Base-by-base conservation (phyloP, 2,113 vertebrate genomes). In the Condylura cristata region DNA sequence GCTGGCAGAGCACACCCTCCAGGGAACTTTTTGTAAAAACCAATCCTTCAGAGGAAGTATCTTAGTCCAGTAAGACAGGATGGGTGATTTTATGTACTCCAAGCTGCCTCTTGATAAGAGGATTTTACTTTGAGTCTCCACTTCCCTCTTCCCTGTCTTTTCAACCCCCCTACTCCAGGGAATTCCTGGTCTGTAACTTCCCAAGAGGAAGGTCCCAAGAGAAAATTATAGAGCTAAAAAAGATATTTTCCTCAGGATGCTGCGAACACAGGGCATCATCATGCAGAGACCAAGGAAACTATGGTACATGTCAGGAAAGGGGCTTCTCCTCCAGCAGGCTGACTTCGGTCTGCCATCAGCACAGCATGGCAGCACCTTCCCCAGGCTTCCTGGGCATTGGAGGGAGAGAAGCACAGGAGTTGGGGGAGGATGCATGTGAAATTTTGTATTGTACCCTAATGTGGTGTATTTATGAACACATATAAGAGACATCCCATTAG, bases 261-360 rank as follows among this genome's bases (percentile, higher is more conserved):
- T 34, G 34, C 32, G 6, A 28, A 16, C 20, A 63, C 10, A 56
- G 34, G 37, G 8, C 5, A 3, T 12, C 7, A 0, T 8, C 0
- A 6, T 46, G 24, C 60, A n/a, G 34, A 24, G 34, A 17, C 6
- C 6, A 17, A 87, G 26, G 26, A 4, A 4, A 44, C 20, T 1
- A 8, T 14, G 39, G 22, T 30, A 5, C 0, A 30, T 34, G 32
- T 4, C 26, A 76, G 24, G 18, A 48, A 20, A 46, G 1, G 11
- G 8, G 8, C 20, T 53, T 90, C 32, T 58, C 20, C 44, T 41
- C 70, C 8, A 11, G 30, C 14, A 39, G 61, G 32, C 1, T 56
- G 30, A 20, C 44, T 17, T 16, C 34, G 68, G 6, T 9, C 46
- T n/a, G 13, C 24, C 39, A 10, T 81, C 66, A 30, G 2, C 51